Percentiles rank a stretch among this genome's conserved stretches.
Evolutionary conservation across 2,113 vertebrate species (phyloP).

Genomic region (Lepus europaeus): DNA sequence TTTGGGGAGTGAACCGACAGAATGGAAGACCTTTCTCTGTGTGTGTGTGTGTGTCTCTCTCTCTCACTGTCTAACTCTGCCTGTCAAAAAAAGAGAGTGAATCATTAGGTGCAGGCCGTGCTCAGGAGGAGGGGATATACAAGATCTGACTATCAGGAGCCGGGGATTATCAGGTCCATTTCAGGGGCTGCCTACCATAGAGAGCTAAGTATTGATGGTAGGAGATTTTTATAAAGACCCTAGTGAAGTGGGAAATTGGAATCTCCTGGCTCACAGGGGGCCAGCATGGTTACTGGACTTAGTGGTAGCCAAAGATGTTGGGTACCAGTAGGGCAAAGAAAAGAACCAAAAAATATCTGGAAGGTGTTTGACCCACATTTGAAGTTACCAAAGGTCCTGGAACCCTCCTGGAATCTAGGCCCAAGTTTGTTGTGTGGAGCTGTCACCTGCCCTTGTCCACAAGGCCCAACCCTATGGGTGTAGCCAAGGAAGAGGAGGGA

Average conservation of each 20-base stretch:
- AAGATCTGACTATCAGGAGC: background rate
- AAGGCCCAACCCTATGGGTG: background rate
- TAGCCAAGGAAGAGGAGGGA: background rate
- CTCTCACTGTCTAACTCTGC: no score
- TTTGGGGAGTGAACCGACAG: no score
- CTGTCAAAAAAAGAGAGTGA: background rate
- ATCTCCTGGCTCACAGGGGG: background rate
- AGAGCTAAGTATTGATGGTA: conserved; percentile 43
- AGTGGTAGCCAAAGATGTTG: conserved; percentile 35
- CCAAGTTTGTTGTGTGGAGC: background rate
- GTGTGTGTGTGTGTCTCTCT: no score
- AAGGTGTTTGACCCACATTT: conserved; percentile 1
- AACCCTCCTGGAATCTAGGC: background rate
- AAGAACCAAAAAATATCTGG: background rate
- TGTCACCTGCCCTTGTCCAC: background rate
- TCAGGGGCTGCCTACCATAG: conserved; percentile 16
- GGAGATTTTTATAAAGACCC: background rate
- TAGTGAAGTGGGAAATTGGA: conserved; percentile 37
- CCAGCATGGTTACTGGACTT: conserved; percentile 35
- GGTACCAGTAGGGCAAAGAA: background rate
- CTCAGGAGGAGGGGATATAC: background rate
- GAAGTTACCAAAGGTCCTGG: background rate
- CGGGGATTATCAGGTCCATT: background rate
- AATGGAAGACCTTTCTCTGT: no score
- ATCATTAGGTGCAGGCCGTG: conserved; percentile 17